Percentiles rank a stretch among this genome's conserved stretches.
These are phyloP conservation scores for Macrophya alboannulata DNA, from an alignment of 2,888 invertebrate genomes.

Conservation along the genomic window DNA sequence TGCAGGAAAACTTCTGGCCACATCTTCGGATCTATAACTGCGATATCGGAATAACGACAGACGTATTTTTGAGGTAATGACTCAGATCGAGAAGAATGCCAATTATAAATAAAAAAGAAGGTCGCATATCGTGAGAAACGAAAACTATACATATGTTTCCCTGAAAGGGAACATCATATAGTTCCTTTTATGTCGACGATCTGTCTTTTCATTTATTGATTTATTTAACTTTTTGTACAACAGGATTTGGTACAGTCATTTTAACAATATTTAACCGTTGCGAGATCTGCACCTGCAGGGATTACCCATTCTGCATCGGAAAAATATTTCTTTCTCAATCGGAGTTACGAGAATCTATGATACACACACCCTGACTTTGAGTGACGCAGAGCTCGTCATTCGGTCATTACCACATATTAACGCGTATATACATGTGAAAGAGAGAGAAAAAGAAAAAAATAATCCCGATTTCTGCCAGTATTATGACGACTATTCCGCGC, in stretches of 20 bases:
- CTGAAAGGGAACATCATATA: background rate
- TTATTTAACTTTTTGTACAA: background rate
- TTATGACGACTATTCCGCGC: background rate
- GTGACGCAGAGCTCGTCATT: constrained; percentile 29
- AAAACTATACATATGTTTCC: background rate
- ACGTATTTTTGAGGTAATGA: background rate
- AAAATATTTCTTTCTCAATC: background rate
- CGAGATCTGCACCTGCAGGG: background rate
- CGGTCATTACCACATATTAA: background rate
- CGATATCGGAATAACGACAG: background rate
- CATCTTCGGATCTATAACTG: background rate
- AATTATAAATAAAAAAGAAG: background rate
- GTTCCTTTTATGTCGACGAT: background rate
- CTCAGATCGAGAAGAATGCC: background rate
- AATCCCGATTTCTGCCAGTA: too few relatives aligned
- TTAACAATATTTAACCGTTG: background rate
- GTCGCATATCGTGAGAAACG: background rate
- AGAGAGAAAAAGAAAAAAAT: background rate
- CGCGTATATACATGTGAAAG: background rate
- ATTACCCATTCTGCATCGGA: background rate
- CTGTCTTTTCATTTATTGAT: background rate
- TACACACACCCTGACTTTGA: background rate
- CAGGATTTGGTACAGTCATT: background rate
- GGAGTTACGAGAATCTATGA: background rate
- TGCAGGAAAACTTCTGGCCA: background rate